These are phyloP conservation scores for Lucilia sericata DNA, from an alignment of 1,140 invertebrate genomes.

Conservation along the genomic window DNA sequence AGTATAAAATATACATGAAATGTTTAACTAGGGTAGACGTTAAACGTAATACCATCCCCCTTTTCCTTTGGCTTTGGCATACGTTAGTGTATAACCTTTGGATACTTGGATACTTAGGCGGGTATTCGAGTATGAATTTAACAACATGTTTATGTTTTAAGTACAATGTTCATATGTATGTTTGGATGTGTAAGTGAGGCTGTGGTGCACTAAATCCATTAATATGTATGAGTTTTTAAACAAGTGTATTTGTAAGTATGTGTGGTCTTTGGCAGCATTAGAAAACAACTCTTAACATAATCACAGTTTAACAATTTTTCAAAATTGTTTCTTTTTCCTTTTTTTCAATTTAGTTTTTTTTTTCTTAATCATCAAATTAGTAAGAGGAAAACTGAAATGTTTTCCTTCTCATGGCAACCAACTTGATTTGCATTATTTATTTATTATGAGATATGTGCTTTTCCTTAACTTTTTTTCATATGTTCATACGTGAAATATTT, in stretches of 20 bases:
- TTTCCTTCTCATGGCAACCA: too few relatives aligned
- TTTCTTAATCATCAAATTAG: neutral
- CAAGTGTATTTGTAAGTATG: neutral
- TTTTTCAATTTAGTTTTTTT: too few relatives aligned
- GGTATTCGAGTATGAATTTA: too few relatives aligned
- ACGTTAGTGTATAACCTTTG: neutral
- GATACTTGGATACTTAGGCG: neutral
- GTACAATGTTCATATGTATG: neutral
- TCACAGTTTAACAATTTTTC: constrained; percentile 12
- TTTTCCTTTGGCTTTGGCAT: too few relatives aligned
- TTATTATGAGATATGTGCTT: too few relatives aligned
- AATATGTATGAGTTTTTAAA: neutral
- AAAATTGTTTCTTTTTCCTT: neutral
- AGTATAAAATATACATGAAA: neutral
- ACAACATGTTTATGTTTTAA: neutral
- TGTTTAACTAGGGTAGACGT: neutral
- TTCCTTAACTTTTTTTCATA: too few relatives aligned
- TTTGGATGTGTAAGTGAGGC: neutral
- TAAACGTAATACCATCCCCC: too few relatives aligned
- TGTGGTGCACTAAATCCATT: neutral
- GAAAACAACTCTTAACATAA: neutral
- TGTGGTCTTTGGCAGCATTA: neutral
- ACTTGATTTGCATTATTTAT: too few relatives aligned
- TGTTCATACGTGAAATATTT: too few relatives aligned
- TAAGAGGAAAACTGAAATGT: too few relatives aligned